Percentiles rank a stretch among this genome's conserved stretches.
phyloP scores from a whole-genome alignment of 2,888 invertebrate species.

The Liodrosophila aerea region DNA sequence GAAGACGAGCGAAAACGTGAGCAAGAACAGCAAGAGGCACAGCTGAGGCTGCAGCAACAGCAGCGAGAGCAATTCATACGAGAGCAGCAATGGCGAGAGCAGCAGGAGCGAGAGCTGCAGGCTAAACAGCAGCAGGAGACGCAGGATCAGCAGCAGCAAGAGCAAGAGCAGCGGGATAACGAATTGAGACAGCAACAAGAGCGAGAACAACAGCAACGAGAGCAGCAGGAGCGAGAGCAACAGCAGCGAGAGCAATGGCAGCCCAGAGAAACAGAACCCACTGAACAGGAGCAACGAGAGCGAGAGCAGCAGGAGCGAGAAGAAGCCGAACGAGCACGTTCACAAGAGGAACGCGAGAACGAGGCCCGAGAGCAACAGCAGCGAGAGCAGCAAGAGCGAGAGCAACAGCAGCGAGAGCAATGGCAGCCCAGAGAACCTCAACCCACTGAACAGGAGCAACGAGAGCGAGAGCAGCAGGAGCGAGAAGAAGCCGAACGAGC shows the following conservation, averaged over 20 bases:
- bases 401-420: slow-evolving; percentile 20
- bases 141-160: slow-evolving; percentile 21
- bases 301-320: slow-evolving; percentile 28
- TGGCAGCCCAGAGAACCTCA: no score
- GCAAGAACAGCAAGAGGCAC: slow-evolving; percentile 23
- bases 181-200: slow-evolving; percentile 5
- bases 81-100: slow-evolving; percentile 26
- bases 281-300: slow-evolving; percentile 19
- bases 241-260: slow-evolving; percentile 27
- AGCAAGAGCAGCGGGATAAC: slow-evolving; percentile 9
- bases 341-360: slow-evolving; percentile 28
- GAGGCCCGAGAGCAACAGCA: slow-evolving; percentile 12
- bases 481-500: slow-evolving; percentile 12
- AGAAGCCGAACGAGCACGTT: slow-evolving; percentile 16
- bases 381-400: slow-evolving; percentile 6
- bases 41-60: slow-evolving; percentile 3
- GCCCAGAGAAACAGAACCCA: neutral
- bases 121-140: slow-evolving; percentile 17
- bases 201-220: slow-evolving; percentile 22
- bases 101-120: slow-evolving; percentile 13
- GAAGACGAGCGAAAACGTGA: slow-evolving; percentile 3
- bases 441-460: no score
- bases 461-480: slow-evolving; percentile 11
- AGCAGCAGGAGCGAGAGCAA: slow-evolving; percentile 23
- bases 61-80: slow-evolving; percentile 8